Evolutionary conservation across 2,888 invertebrate species (phyloP).

Genomic region (Thumatha senex): DNA sequence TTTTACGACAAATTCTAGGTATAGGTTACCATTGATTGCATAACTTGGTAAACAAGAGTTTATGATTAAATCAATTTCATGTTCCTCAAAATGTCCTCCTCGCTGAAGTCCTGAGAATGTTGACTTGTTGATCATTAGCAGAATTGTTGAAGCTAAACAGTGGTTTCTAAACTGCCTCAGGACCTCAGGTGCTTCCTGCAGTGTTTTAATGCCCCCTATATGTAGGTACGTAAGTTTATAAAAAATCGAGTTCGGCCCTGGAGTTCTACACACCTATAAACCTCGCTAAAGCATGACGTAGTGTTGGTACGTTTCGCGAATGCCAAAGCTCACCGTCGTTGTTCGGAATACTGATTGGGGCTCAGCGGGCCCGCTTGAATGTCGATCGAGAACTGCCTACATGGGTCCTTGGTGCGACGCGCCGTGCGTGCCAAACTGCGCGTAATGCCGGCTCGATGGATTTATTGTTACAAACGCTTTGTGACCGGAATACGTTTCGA

Average conservation of each 20-base stretch:
- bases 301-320: slow-evolving; percentile 66
- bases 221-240: too few relatives aligned
- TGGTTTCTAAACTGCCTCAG: too few relatives aligned
- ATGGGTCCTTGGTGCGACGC: slow-evolving; percentile 49
- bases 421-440: slow-evolving; percentile 39
- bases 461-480: slow-evolving; percentile 50
- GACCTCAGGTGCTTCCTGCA: too few relatives aligned
- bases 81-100: too few relatives aligned
- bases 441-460: slow-evolving; percentile 48
- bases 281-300: slow-evolving; percentile 75
- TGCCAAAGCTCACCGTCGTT: slow-evolving; percentile 45
- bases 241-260: slow-evolving; percentile 53
- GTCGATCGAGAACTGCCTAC: slow-evolving; percentile 51
- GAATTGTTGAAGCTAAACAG: too few relatives aligned
- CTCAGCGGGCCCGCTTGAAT: slow-evolving; percentile 44
- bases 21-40: background rate
- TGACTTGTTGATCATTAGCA: too few relatives aligned
- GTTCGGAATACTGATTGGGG: slow-evolving; percentile 55
- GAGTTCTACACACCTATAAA: slow-evolving; percentile 46
- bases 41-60: background rate
- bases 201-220: too few relatives aligned
- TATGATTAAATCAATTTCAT: too few relatives aligned
- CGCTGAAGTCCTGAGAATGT: too few relatives aligned
- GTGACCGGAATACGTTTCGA: slow-evolving; percentile 38
- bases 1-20: too few relatives aligned